Evolutionary conservation across 2,888 invertebrate species (phyloP).

Genomic region (Microctonus aethiopoides): DNA sequence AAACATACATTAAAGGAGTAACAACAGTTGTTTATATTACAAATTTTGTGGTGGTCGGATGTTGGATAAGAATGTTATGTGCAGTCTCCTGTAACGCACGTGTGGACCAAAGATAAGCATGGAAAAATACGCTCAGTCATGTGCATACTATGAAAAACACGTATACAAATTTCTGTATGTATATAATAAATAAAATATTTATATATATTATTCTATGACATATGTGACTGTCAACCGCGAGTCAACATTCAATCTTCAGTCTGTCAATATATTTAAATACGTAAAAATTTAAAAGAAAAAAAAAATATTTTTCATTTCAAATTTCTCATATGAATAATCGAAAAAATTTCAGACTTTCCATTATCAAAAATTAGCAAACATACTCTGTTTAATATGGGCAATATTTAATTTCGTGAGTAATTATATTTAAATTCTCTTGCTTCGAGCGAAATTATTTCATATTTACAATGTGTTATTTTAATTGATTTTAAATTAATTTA

Average conservation of each 20-base stretch:
- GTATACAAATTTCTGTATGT: conserved; percentile 34
- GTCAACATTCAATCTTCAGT: conserved; percentile 6
- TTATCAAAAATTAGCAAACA: no score
- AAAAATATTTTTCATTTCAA: no score
- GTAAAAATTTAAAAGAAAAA: no score
- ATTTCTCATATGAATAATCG: neutral
- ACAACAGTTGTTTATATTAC: neutral
- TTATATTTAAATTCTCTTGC: no score
- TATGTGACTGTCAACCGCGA: neutral
- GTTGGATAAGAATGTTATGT: neutral
- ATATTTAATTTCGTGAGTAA: no score
- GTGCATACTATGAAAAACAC: conserved; percentile 58
- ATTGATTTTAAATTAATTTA: no score
- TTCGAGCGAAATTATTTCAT: neutral
- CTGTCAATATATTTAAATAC: neutral
- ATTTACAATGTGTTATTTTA: neutral
- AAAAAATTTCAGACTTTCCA: neutral
- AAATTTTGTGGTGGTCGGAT: conserved; percentile 2
- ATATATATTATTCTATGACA: neutral
- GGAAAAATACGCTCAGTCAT: conserved; percentile 60
- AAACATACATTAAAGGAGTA: neutral
- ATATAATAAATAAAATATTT: conserved; percentile 28
- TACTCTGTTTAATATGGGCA: no score
- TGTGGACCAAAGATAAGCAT: conserved; percentile 58
- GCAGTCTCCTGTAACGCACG: conserved; percentile 39